Base-by-base conservation (phyloP, 2,113 vertebrate species). In the Canis aureus region DNA sequence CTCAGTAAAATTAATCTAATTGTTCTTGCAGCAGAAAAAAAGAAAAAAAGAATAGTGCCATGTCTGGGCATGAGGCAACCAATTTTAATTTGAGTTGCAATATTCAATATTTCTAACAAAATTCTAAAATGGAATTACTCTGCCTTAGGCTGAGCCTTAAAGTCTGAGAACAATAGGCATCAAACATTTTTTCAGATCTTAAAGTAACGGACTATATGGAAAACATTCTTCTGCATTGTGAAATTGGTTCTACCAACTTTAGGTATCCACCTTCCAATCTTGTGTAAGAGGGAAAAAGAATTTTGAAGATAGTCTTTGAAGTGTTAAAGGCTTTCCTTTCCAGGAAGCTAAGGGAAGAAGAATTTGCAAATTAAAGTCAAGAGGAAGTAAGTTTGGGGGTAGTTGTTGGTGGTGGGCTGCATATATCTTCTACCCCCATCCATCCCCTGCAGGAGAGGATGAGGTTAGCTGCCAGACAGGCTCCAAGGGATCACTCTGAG, bases 31-130 rank as follows among this genome's bases (percentile, higher is more conserved):
- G 57, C 13, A 78, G 17, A 13, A 49, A 66, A 84, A 67, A 64
- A 23, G n/a, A 87, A 17, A 59, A 32, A 20, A 73, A 74, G 53
- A 59, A 60, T 49, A 35, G 60, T 87, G 73, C 25, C 78, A 67
- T 43, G 5, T 67, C 67, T n/a, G 49, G 19, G 3, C 49, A 73
- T 11, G 5, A 80, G 57, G n/a, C 20, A 73, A 79, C 22, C 49
- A 82, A 87, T 22, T 90, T 87, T 95, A 88, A 57, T 64, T 83
- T 79, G 57, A 87, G 15, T 90, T 69, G 71, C 19, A 90, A 64
- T 62, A 92, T 57, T 87, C 25, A 29, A 2, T 88, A 95, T 80
- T 25, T 51, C 27, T 35, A 91, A 73, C n/a, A 94, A 90, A 79
- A 89, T 76, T 27, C 11, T 67, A 11, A 94, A 91, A 67, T 66